phyloP scores from a whole-genome alignment of 1,140 invertebrate species.

The Bombus picipes region DNA sequence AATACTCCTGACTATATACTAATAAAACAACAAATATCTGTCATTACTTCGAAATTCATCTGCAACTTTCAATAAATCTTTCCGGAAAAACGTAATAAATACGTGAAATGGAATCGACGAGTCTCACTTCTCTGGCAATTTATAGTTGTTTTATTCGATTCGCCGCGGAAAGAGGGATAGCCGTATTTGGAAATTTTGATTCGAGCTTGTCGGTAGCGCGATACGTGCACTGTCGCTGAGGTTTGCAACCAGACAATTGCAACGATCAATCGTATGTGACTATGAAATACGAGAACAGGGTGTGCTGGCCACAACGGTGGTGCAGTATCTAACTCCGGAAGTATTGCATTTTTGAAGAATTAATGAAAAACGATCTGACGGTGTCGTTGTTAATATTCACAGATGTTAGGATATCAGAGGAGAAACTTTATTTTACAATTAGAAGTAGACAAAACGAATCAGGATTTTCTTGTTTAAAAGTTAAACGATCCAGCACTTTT shows the following conservation, averaged over 20 bases:
- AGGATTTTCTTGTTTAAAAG: not conserved
- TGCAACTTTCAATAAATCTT: not conserved
- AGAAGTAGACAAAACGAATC: not conserved
- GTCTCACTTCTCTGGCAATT: not conserved
- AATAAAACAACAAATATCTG: too few relatives aligned
- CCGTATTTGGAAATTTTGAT: constrained; percentile 7
- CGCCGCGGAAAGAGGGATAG: not conserved
- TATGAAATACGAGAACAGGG: constrained; percentile 17
- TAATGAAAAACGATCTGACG: not conserved
- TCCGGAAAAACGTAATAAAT: not conserved
- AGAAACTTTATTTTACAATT: not conserved
- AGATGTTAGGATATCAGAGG: not conserved
- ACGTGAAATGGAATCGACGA: not conserved
- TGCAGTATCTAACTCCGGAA: not conserved
- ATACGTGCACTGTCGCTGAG: constrained; percentile 8
- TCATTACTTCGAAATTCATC: not conserved
- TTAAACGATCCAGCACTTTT: too few relatives aligned
- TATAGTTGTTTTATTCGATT: not conserved
- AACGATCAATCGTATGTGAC: constrained; percentile 20
- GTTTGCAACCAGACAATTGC: constrained; percentile 18
- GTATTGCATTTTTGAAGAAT: not conserved
- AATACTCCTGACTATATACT: too few relatives aligned
- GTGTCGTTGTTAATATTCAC: not conserved
- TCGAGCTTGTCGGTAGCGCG: not conserved
- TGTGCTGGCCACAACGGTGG: not conserved